Conservation (phyloP, 2,888 invertebrate genomes). For the Ichneumoninae sp. region DNA sequence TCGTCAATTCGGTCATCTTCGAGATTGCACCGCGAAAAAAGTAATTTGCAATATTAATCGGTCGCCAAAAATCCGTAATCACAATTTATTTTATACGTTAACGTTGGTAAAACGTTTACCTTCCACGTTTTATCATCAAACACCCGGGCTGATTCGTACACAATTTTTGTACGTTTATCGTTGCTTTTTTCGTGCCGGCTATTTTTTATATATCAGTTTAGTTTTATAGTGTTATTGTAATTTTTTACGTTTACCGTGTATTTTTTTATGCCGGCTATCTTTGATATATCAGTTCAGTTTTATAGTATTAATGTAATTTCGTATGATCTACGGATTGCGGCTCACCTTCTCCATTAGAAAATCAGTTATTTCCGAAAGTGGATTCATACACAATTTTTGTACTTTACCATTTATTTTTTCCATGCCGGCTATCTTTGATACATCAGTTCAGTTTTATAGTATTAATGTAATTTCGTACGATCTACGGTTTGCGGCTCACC, state of each 20-base stretch:
- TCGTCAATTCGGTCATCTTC: too few species aligned
- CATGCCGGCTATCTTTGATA: not conserved
- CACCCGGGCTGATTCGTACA: not conserved
- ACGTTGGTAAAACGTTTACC: not conserved
- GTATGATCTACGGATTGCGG: not conserved
- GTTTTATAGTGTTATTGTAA: not conserved
- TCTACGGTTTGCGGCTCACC: not conserved
- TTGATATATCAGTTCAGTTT: not conserved
- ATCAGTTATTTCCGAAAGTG: constrained; percentile 30
- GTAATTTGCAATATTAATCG: too few species aligned
- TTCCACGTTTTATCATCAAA: not conserved
- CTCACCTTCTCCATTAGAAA: constrained; percentile 40
- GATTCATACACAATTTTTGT: not conserved
- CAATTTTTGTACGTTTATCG: not conserved
- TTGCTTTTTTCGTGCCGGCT: not conserved
- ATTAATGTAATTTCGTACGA: not conserved
- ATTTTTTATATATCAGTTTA: not conserved
- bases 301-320: not conserved
- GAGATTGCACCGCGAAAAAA: too few species aligned
- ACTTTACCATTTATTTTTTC: not conserved
- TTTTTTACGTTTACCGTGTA: not conserved
- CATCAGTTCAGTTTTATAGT: not conserved
- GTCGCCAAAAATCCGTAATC: too few species aligned
- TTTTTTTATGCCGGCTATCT: not conserved
- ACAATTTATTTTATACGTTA: too few species aligned